Base-by-base conservation (phyloP, 2,888 invertebrate genomes). In the Pristionchus mayeri region DNA sequence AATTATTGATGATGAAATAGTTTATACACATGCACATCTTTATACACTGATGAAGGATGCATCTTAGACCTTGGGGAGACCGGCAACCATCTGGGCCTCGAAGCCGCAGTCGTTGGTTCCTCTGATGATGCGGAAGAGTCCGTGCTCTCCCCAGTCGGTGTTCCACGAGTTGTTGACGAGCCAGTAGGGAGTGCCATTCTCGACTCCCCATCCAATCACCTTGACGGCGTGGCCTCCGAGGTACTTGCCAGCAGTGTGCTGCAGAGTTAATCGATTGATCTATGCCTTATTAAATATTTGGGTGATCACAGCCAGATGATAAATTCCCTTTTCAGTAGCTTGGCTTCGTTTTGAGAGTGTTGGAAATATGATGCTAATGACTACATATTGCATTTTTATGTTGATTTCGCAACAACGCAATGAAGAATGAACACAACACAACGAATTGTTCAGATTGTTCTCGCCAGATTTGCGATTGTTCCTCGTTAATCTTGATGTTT, bases 111-210 rank as follows among this genome's bases (percentile, higher is more conserved):
- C 83, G 82, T 89, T 87, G 79, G 76, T 85, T 85, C 89, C 89
- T 87, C 88, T 84, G 80, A 83, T 83, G 83, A 83, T 83, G 30
- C 71, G 48, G 83, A 71, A 83, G 83, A 52, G 52, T 44, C 94
- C 94, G 52, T 93, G 95, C 93, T 96, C 95, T 87, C 97, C 97
- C 97, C 97, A 97, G 93, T 97, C 97, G 0, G 95, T 94, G 94
- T 97, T 97, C 97, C 97, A 97, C 0, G 96, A 97, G 94, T 97
- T 97, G 81, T 96, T 96, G 89, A 96, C 95, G 30, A 96, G 94
- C 97, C 97, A 97, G 93, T 97, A 97, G n/a, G 96, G 96, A 84
- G 94, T 95, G 16, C 95, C 95, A 80, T 95, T 94, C 60, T 90
- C 90, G 13, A 85, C 84, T 76, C 97, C 97, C 96, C 96, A 97